These are phyloP conservation scores for Strigamia transsilvanica DNA, from an alignment of 2,888 invertebrate genomes.

Conservation along the genomic window DNA sequence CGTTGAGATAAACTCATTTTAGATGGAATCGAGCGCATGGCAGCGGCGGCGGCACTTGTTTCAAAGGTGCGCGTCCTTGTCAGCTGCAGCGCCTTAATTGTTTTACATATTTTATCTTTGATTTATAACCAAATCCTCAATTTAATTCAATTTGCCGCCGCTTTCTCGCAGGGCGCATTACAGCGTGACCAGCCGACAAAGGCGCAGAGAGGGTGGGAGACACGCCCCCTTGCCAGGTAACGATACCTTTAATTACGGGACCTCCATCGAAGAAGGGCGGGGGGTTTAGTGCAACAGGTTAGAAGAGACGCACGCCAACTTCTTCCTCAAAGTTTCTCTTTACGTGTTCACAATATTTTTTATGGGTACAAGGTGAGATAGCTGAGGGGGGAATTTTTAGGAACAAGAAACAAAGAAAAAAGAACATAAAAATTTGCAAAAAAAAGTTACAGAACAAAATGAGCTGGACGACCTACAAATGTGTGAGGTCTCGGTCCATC, in stretches of 20 bases:
- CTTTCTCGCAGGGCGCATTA: slow-evolving; percentile 52
- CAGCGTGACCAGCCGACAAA: slow-evolving; percentile 54
- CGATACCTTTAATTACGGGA: slow-evolving; percentile 54
- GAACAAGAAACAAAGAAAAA: neutral
- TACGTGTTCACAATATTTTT: slow-evolving; percentile 7
- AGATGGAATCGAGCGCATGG: neutral
- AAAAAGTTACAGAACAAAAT: neutral
- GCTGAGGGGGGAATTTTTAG: neutral
- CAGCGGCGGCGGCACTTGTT: slow-evolving; percentile 37
- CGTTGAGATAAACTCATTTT: neutral
- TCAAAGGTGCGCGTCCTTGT: slow-evolving; percentile 51
- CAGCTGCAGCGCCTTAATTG: slow-evolving; percentile 53
- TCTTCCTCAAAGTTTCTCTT: slow-evolving; percentile 15
- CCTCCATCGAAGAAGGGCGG: slow-evolving; percentile 52
- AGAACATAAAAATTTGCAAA: neutral
- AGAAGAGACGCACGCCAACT: slow-evolving; percentile 33
- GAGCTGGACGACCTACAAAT: slow-evolving; percentile 13
- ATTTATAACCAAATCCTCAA: slow-evolving; percentile 55
- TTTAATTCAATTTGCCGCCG: slow-evolving; percentile 54
- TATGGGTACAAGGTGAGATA: neutral
- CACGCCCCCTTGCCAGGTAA: slow-evolving; percentile 54
- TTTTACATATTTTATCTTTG: slow-evolving; percentile 55
- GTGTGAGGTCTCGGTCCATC: slow-evolving; percentile 42
- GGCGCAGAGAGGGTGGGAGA: slow-evolving; percentile 52
- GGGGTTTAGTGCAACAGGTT: slow-evolving; percentile 36